Percentiles rank a stretch among this genome's conserved stretches.
Conservation (phyloP, 2,888 invertebrate genomes). For the Pocota personata region DNA sequence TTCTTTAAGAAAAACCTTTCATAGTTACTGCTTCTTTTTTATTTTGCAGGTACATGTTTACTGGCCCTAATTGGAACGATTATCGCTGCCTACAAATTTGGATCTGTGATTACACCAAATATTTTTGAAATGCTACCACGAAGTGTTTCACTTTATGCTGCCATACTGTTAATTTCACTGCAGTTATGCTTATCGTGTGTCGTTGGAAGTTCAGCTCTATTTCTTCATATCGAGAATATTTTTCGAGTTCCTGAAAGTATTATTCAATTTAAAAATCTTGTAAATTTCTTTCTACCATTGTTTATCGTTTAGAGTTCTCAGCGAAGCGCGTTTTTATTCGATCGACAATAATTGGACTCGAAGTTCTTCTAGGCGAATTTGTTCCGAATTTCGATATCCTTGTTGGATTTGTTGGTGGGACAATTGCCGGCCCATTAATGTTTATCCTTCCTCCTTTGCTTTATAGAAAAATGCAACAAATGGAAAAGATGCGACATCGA, state of each 20-base stretch:
- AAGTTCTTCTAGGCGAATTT: slow-evolving; percentile 90
- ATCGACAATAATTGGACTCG: slow-evolving; percentile 87
- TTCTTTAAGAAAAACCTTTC: background rate
- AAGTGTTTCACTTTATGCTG: slow-evolving; percentile 86
- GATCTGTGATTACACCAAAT: slow-evolving; percentile 86
- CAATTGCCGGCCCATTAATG: slow-evolving; percentile 91
- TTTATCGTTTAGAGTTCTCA: slow-evolving; percentile 87
- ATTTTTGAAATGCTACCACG: slow-evolving; percentile 88
- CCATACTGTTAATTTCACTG: slow-evolving; percentile 89
- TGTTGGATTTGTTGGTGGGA: slow-evolving; percentile 93
- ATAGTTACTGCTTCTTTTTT: slow-evolving; percentile 13
- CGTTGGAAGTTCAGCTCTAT: slow-evolving; percentile 90
- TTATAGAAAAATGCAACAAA: slow-evolving; percentile 87
- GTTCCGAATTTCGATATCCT: slow-evolving; percentile 94
- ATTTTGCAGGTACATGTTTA: slow-evolving; percentile 84
- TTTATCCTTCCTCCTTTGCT: slow-evolving; percentile 93
- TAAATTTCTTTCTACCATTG: background rate
- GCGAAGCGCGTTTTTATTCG: slow-evolving; percentile 88
- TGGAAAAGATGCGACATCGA: slow-evolving; percentile 82
- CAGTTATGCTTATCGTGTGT: slow-evolving; percentile 91
- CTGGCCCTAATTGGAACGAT: slow-evolving; percentile 87
- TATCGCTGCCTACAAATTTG: slow-evolving; percentile 87
- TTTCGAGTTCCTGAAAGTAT: slow-evolving; percentile 86
- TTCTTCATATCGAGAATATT: slow-evolving; percentile 91
- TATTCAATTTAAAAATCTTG: background rate